Base-by-base conservation (phyloP, 2,888 invertebrate species). In the Acanthosepion esculentum region DNA sequence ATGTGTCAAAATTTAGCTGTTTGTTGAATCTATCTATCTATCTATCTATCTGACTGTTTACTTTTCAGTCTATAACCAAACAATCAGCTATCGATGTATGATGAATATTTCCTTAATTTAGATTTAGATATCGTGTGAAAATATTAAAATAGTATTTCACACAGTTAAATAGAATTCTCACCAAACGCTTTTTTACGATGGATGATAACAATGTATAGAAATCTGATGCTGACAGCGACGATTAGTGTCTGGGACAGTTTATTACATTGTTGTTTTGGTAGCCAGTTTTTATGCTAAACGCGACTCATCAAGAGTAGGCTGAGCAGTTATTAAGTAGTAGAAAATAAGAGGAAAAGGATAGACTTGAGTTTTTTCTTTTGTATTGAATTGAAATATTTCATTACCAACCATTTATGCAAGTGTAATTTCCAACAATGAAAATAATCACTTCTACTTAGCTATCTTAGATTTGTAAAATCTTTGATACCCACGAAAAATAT, bases 61-160 rank as follows among this genome's bases (percentile, higher is more conserved):
- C 12, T n/a, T n/a, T 15, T 78, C 7, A 59, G 23, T 78, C 0
- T 78, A 4, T 78, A 78, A 78, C 4, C n/a, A 78, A 78, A 78
- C n/a, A 15, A 78, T 33, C 78, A n/a, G n/a, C 26, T 64, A 64
- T 26, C 26, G 26, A 64, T 64, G 10, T 78, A 33, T 78, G 78
- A 78, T 78, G 78, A 78, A 78, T 78, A 33, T n/a, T 78, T 78
- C n/a, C 78, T 78, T 33, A n/a, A 12, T 78, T 78, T 5, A n/a
- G n/a, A 78, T 33, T 7, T 78, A 15, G 78, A n/a, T 33, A 33
- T 78, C 78, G 78, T 78, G 78, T 78, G 78, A 78, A 78, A 78
- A 78, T 78, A 78, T 78, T 78, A 78, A 78, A 33, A 78, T 78
- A 33, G 78, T n/a, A 78, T 78, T 78, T 78, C 78, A 78, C 78